Evolutionary conservation across 2,113 vertebrate species (phyloP), one percentile per base, ranked within the genome.

Genomic region (Apeltes quadracus): DNA sequence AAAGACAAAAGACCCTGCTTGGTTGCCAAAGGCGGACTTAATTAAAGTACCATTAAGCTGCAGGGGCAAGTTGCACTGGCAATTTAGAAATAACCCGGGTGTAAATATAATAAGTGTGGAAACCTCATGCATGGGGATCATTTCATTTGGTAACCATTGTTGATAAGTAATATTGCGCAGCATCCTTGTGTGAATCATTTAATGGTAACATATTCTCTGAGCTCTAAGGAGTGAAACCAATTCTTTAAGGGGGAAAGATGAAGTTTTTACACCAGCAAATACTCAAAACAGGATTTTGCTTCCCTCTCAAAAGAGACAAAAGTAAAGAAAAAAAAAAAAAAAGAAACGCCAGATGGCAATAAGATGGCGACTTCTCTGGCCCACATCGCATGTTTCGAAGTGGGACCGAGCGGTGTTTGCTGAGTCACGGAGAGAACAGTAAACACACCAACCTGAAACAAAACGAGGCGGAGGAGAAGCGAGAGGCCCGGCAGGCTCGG

Each of bases 401-500:
- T 36, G 76, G 29, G n/a, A n/a, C 66, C 54, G 66, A 44, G 63
- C 48, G 79, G 69, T 61, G 76, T 63, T 65, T 32, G 27, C 69
- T 4, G 34, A 48, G 51, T 48, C 61, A 4, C 13, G 11, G 12
- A 3, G 9, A 56, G 36, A 29, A 66, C 32, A 81, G 46, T 43
- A 68, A 81, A 83, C 59, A 74, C 69, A 84, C 75, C 53, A 76
- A 82, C 56, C 48, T 18, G 61, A 67, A 81, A 73, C 67, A 72
- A 71, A 85, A 80, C 55, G 29, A 70, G 83, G 79, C 73, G 55
- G 53, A 75, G 69, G 69, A 83, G 83, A 18, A 23, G 78, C 44
- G 27, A 50, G 54, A 66, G 85, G 72, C 65, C 79, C 75, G 64
- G 61, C 69, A 61, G 79, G 90, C 89, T 88, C 89, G 91, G 89